Base-by-base conservation (phyloP, 64 coral and sea anemone genomes). In the Hydrozoanthus tunicans region DNA sequence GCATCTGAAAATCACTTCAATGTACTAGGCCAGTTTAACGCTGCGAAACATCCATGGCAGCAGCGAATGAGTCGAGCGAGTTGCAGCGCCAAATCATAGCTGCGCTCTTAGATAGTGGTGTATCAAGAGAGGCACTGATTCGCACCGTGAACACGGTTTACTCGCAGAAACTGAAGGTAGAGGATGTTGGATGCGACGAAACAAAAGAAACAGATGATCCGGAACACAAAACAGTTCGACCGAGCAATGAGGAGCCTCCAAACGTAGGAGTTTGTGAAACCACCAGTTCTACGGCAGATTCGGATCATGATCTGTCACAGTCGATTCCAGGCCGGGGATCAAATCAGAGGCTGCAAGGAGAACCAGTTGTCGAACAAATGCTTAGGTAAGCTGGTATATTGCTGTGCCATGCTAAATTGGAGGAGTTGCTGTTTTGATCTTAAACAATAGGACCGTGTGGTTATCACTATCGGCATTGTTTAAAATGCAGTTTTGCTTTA, bases 51-150 rank as follows among this genome's bases (percentile, higher is more conserved):
- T 90, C 92, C 51, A 92, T 63, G 69, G 72, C 79, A 58, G 90
- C 76, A 60, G 60, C 64, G 7, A 65, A 64, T 62, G 82, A 89
- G 15, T 59, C 91, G 4, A 96, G 86, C 25, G 92, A 89, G n/a
- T 84, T 96, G 53, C 95, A 96, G 68, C 61, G 79, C 6, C 75
- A 94, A 61, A 56, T 96, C 53, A 86, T 96, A 8, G 60, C 43
- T 25, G 90, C 95, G 3, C 51, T 96, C 25, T 20, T 96, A 4
- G 90, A 94, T 76, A 96, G 95, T 51, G 95, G 95, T 62, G 68
- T 96, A 26, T 91, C 92, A 25, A 91, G 80, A 92, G 92, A 92
- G 13, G 90, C 82, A 6, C 72, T 96, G 43, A 72, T 96, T 20
- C 51, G 68, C 9, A 81, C 92, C 6, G 79, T 88, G 6, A 90